Evolutionary conservation across 2,888 invertebrate species (phyloP), one percentile per base, ranked within the genome.

Genomic region (Lasioglossum marginatum): DNA sequence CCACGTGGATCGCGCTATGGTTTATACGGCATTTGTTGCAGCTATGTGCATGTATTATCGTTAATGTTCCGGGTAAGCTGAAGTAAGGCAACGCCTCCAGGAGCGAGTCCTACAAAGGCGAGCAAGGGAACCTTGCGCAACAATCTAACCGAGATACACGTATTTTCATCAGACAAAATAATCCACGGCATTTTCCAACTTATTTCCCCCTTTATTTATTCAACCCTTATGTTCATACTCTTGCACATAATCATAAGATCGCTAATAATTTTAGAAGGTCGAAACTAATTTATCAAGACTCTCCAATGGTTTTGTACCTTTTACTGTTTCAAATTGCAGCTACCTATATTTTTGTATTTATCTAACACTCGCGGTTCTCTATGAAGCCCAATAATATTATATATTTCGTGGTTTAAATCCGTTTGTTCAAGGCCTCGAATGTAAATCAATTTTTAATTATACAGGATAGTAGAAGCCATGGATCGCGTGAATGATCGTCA

Each of bases 1-100:
- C 93, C 94, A 94, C 94, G 94, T 94, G 94, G 93, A 94, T 93
- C 91, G 92, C 93, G 92, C 93, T 94, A 94, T 92, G 94, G 93
- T 94, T 94, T 93, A 93, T 93, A 92, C 93, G 92, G 93, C 94
- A 94, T 94, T 94, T 94, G 94, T 93, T 93, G 92, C 89, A 92
- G 89, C 92, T 89, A 90, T 87, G 89, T 87, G 93, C 92, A 94
- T 93, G 92, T 89, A 93, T 94, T 93, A 94, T 91, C 92, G 87
- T 68, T 92, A 91, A 92, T 92, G 90, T 81, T 82, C 85, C 87
- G 78, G 71, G 75, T 57, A 72, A 83, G 81, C 52, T 60, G 70
- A 84, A 82, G 72, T 77, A 81, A 82, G 85, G 81, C 83, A 81
- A 73, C 81, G 73, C 80, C 83, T 85, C 63, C 27, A 73, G 66